Evolutionary conservation across 2,113 vertebrate genomes (phyloP), one percentile per base, ranked within the genome.

Genomic region (Cyprinodon brontotheroides): DNA sequence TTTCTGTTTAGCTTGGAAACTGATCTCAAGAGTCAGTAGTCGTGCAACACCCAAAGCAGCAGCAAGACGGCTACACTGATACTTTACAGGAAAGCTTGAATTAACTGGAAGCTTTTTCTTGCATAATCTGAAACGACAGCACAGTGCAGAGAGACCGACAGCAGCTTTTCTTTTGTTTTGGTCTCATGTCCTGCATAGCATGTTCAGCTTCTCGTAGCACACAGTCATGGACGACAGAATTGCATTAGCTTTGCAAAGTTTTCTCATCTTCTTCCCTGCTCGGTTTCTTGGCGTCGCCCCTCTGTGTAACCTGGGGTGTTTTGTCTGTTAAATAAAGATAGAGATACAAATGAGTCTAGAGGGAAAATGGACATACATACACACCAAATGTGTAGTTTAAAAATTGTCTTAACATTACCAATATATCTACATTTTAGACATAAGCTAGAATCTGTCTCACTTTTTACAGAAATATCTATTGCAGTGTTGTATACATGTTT

Each of bases 151-250:
- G n/a, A 15, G 61, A 70, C 41, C 45, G 61, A 38, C 14, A 78
- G 53, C 40, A 17, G 15, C 53, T 62, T 38, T 9, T 64, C 40
- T 40, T 50, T 20, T 45, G 4, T 22, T 68, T 6, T 37, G 17
- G 75, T 63, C 78, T 72, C 74, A 77, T 14, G 20, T 17, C 39
- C 11, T 57, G 59, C 66, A 4, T 14, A 20, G 17, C 7, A 14
- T 3, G n/a, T 74, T 89, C 60, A 92, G 66, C 7, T 85, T 79
- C 61, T 84, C 1, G 6, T 87, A 90, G 82, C 89, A 90, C 20
- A 45, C 29, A 11, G 36, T 85, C 72, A 93, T 79, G 68, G 13
- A 4, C 0, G 45, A 75, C 61, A 93, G 71, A 41, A 92, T 60
- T 1, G 5, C 50, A 2, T 74, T 57, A 9, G 59, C 82, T 72